Evolutionary conservation across 2,797 vertebrate genomes (phyloP), one percentile per base, ranked within the genome.

Genomic region (Hyperoplus immaculatus): DNA sequence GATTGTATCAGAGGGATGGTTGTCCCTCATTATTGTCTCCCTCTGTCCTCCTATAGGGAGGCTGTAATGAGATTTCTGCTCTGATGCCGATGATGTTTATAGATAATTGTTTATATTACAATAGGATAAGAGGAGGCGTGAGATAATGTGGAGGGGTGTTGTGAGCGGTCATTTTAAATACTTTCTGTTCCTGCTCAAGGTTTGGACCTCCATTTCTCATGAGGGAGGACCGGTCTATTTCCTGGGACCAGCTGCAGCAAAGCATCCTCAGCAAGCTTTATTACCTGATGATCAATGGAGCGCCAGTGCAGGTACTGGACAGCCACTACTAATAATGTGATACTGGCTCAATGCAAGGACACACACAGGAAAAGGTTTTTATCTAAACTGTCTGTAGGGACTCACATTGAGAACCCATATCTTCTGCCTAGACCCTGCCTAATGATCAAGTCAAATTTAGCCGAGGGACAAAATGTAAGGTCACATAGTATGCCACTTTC

Each of bases 181-280:
- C 29, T 72, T 0, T 81, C 13, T 73, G 0, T 75, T 45, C 71
- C 55, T 61, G 39, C 72, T 75, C 15, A 85, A 99, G 98, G 92
- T 99, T 99, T 1, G 98, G 98, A 41, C 97, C 97, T 0, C 98
- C 97, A 0, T 96, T 99, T 86, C 79, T 99, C 77, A 94, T 99
- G 89, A 90, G 93, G 60, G 97, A 98, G 91, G 98, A 99, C 79
- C 94, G 96, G 58, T 90, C 94, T 11, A 69, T 97, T 74, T 97
- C 97, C 64, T 99, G 97, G 98, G 96, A 96, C 75, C 97, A 98
- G 90, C 95, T 99, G 43, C 97, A 97, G 90, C 97, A 97, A 89
- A 95, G 96, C 82, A 95, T 99, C 90, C 95, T 99, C 86, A 96
- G 94, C 89, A 98, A 97, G 81, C 93, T 97, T 50, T 95, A 93